Conservation (phyloP, 2,888 invertebrate genomes). For the Diogma glabrata region DNA sequence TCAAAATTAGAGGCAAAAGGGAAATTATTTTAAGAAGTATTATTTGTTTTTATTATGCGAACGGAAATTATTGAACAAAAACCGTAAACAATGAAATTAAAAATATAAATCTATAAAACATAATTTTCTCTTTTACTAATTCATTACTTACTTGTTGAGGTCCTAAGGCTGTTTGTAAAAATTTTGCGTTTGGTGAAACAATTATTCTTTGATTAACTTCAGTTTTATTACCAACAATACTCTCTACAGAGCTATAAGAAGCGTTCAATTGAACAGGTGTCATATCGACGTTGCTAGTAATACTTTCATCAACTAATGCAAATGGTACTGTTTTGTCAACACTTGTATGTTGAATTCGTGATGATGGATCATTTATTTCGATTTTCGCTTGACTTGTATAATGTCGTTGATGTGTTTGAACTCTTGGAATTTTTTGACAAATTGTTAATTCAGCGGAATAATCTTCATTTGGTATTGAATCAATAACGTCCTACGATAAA, state of each 20-base stretch:
- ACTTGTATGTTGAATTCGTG: conserved; percentile 17
- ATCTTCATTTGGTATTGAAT: not conserved
- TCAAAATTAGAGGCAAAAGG: too few species aligned
- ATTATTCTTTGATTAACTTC: not conserved
- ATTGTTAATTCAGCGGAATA: not conserved
- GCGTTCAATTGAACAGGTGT: conserved; percentile 28
- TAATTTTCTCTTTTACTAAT: not conserved
- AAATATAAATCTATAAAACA: too few species aligned
- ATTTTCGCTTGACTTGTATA: conserved; percentile 14
- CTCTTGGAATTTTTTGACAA: conserved; percentile 19
- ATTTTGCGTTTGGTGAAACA: not conserved
- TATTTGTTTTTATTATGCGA: too few species aligned
- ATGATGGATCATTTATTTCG: conserved; percentile 21
- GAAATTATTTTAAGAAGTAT: too few species aligned
- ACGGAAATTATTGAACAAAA: too few species aligned
- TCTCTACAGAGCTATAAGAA: conserved; percentile 28
- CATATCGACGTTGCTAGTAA: conserved; percentile 23
- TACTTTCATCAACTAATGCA: conserved; percentile 16
- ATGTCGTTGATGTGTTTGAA: not conserved
- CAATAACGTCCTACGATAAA: conserved; percentile 4
- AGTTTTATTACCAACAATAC: conserved; percentile 25
- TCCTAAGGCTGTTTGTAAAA: too few species aligned
- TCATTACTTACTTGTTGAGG: conserved; percentile 8
- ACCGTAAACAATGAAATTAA: too few species aligned
- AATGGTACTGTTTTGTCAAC: conserved; percentile 28